These are phyloP conservation scores for Nomada fabriciana DNA, from an alignment of 2,888 invertebrate species.

Conservation along the genomic window DNA sequence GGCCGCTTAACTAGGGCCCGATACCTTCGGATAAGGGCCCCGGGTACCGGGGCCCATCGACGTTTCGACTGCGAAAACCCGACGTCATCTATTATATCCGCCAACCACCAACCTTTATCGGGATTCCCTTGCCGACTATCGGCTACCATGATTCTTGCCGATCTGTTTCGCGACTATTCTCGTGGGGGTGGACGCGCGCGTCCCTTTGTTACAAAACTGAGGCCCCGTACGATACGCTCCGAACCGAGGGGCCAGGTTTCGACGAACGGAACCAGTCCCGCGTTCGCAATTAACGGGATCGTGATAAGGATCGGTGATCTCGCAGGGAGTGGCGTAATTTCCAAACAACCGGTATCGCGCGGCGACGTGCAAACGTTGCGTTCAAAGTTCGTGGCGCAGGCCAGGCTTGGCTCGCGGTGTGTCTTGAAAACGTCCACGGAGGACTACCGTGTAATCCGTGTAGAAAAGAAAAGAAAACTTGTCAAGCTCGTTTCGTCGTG, in stretches of 20 bases:
- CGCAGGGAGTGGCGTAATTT: constrained; percentile 31
- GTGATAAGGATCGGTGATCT: constrained; percentile 38
- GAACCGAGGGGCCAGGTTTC: no score
- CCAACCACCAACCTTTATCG: constrained; percentile 69
- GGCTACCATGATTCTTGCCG: constrained; percentile 59
- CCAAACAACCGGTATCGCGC: constrained; percentile 22
- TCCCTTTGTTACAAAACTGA: constrained; percentile 7
- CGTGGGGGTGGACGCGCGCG: constrained; percentile 44
- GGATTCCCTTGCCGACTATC: constrained; percentile 61
- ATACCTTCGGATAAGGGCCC: constrained; percentile 79
- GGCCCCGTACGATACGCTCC: not conserved
- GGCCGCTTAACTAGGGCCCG: constrained; percentile 81
- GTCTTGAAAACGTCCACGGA: constrained; percentile 7
- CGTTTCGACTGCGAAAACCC: constrained; percentile 70
- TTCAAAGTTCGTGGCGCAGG: not conserved
- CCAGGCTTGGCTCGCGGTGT: not conserved
- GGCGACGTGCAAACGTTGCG: constrained; percentile 3
- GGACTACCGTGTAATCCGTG: constrained; percentile 13
- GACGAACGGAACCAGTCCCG: constrained; percentile 9
- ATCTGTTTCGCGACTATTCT: constrained; percentile 34
- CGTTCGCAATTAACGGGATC: constrained; percentile 36
- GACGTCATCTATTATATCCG: constrained; percentile 78
- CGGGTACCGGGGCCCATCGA: constrained; percentile 64
- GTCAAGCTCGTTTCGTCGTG: constrained; percentile 21
- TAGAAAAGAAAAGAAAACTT: constrained; percentile 18